phyloP scores from a whole-genome alignment of 35 echinoderm and acorn worm species.

The Acanthaster planci region DNA sequence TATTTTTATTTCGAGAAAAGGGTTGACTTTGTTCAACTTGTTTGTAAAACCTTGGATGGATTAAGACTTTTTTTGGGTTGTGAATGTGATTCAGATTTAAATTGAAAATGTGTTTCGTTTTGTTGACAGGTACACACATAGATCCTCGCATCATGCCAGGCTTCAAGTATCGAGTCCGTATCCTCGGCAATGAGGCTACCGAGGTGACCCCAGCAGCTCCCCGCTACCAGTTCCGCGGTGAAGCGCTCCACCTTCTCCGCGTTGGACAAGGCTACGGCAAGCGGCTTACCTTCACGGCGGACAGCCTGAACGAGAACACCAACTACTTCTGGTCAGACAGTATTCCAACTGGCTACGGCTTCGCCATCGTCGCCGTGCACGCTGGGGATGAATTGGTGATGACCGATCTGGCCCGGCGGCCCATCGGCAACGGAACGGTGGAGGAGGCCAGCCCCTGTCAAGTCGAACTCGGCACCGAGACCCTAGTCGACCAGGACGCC shows the following conservation, averaged over 20 bases:
- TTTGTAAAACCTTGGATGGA: too few relatives aligned
- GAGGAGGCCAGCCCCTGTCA: slow-evolving; percentile 45
- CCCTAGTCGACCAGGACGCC: not conserved
- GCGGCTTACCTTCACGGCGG: slow-evolving; percentile 59
- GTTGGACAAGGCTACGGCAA: slow-evolving; percentile 82
- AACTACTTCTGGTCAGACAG: slow-evolving; percentile 82
- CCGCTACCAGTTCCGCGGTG: slow-evolving; percentile 55
- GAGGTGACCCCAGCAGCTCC: not conserved
- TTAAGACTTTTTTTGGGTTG: too few relatives aligned
- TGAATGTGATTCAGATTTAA: not conserved
- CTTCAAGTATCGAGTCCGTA: slow-evolving; percentile 68
- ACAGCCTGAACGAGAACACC: slow-evolving; percentile 47
- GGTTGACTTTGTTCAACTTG: too few relatives aligned
- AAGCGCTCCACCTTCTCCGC: slow-evolving; percentile 44
- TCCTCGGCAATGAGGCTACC: not conserved
- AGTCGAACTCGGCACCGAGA: slow-evolving; percentile 40
- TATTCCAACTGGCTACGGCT: slow-evolving; percentile 48
- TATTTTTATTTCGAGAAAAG: too few relatives aligned
- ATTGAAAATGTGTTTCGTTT: slow-evolving; percentile 31
- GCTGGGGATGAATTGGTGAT: slow-evolving; percentile 36
- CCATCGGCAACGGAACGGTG: slow-evolving; percentile 59
- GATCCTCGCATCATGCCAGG: slow-evolving; percentile 64
- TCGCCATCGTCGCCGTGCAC: slow-evolving; percentile 60
- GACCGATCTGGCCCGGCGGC: slow-evolving; percentile 42
- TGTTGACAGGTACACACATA: slow-evolving; percentile 55